Conservation (phyloP, 2,113 vertebrate species). For the Ibidorhyncha struthersii region DNA sequence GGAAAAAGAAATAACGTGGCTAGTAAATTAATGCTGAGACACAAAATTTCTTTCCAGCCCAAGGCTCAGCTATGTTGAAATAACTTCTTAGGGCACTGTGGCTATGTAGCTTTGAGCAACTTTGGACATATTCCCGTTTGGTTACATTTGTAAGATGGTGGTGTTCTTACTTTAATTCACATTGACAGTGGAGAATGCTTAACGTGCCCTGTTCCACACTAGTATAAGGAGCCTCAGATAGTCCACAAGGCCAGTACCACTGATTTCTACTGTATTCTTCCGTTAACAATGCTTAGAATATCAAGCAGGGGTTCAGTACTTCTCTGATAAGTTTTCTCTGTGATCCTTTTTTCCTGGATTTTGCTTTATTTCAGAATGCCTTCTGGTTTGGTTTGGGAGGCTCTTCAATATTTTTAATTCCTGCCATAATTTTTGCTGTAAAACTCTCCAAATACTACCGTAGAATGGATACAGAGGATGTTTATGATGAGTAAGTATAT, state of each 20-base stretch:
- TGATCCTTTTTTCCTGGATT: background rate
- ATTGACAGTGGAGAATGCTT: background rate
- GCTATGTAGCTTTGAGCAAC: background rate
- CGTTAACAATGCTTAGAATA: background rate
- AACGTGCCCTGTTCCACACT: background rate
- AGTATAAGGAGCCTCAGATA: background rate
- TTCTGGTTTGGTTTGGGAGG: constrained; percentile 96
- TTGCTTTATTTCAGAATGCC: constrained; percentile 81
- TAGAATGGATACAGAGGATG: constrained; percentile 96
- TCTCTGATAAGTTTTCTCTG: background rate
- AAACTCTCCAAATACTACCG: constrained; percentile 95
- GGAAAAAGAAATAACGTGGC: background rate
- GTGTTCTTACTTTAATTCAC: background rate
- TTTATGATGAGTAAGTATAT: constrained; percentile 93
- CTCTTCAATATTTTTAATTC: constrained; percentile 86
- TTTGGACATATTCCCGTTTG: background rate
- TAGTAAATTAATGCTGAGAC: background rate
- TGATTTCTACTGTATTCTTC: background rate
- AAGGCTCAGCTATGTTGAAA: background rate
- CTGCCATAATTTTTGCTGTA: constrained; percentile 89
- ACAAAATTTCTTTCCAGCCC: background rate
- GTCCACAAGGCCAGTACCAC: too few relatives aligned
- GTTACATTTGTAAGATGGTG: background rate
- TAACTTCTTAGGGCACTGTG: background rate
- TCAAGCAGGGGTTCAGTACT: background rate